Conservation (phyloP, 2,113 vertebrate species). For the Calypte anna region DNA sequence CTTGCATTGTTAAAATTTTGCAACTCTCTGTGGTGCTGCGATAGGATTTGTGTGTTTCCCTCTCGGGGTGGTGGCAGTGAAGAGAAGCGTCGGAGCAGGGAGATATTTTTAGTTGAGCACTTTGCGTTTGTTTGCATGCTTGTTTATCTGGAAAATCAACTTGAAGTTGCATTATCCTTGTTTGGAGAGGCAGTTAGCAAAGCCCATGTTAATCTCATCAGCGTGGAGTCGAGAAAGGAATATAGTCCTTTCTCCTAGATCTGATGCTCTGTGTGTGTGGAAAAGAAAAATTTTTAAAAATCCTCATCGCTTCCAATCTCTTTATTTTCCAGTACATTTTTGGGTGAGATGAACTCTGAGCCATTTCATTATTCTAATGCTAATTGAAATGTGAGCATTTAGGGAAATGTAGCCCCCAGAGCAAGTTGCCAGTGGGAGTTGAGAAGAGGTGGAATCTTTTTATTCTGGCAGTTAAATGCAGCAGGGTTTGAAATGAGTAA, state of each 20-base stretch:
- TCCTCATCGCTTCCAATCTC: slow-evolving; percentile 23
- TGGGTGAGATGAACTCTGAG: slow-evolving; percentile 41
- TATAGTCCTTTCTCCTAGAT: not conserved
- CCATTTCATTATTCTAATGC: slow-evolving; percentile 52
- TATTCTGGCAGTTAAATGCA: slow-evolving; percentile 48
- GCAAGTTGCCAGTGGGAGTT: slow-evolving; percentile 64
- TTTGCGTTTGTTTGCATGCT: slow-evolving; percentile 64
- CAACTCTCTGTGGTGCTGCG: not conserved
- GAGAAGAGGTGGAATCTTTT: slow-evolving; percentile 63
- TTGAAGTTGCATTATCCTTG: slow-evolving; percentile 65
- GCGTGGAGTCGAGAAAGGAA: slow-evolving; percentile 26
- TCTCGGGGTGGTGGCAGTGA: slow-evolving; percentile 1
- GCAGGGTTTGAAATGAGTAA: slow-evolving; percentile 58
- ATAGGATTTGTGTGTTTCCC: slow-evolving; percentile 5
- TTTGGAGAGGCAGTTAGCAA: slow-evolving; percentile 58
- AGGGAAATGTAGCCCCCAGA: slow-evolving; percentile 51
- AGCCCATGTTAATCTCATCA: slow-evolving; percentile 57
- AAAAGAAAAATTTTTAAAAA: not conserved
- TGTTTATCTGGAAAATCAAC: slow-evolving; percentile 73
- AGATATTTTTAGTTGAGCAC: slow-evolving; percentile 69
- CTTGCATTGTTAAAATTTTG: slow-evolving; percentile 19
- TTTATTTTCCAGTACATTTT: slow-evolving; percentile 63
- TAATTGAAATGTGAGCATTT: slow-evolving; percentile 56
- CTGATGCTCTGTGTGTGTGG: not conserved
- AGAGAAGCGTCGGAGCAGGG: slow-evolving; percentile 14